Evolutionary conservation across 2,888 invertebrate species (phyloP).

Genomic region (Chymomyza fuscimana): DNA sequence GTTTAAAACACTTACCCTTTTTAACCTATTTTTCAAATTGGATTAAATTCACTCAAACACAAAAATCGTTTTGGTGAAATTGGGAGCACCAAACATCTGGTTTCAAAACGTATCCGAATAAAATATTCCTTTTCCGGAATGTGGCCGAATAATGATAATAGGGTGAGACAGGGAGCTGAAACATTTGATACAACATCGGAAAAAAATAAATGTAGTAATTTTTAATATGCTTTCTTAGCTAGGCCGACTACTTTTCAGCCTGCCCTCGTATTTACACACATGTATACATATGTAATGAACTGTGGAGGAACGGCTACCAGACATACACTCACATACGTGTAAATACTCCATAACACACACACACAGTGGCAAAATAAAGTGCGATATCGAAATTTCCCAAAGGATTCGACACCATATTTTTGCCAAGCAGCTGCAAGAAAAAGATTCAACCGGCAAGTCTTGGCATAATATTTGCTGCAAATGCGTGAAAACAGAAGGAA

Average conservation of each 20-base stretch:
- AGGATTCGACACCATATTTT: slow-evolving; percentile 73
- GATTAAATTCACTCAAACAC: no score
- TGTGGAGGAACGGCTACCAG: slow-evolving; percentile 29
- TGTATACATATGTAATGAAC: slow-evolving; percentile 17
- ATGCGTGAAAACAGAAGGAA: slow-evolving; percentile 31
- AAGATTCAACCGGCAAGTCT: slow-evolving; percentile 24
- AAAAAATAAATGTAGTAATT: no score
- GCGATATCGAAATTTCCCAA: slow-evolving; percentile 74
- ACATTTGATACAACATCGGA: no score
- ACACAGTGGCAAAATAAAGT: slow-evolving; percentile 60
- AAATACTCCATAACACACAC: slow-evolving; percentile 10
- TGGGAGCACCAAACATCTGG: no score
- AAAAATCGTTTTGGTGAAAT: no score
- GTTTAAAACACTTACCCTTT: no score
- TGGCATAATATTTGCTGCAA: slow-evolving; percentile 38
- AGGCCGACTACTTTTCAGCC: background rate
- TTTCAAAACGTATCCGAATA: no score
- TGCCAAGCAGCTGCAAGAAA: slow-evolving; percentile 35
- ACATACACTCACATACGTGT: slow-evolving; percentile 22
- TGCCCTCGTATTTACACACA: background rate
- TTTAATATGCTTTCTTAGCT: background rate
- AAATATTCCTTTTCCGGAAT: no score
- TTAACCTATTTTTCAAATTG: no score
- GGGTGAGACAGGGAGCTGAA: no score
- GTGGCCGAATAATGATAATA: no score